Base-by-base conservation (phyloP, 2,797 vertebrate genomes). In the Orestias chungarensis region DNA sequence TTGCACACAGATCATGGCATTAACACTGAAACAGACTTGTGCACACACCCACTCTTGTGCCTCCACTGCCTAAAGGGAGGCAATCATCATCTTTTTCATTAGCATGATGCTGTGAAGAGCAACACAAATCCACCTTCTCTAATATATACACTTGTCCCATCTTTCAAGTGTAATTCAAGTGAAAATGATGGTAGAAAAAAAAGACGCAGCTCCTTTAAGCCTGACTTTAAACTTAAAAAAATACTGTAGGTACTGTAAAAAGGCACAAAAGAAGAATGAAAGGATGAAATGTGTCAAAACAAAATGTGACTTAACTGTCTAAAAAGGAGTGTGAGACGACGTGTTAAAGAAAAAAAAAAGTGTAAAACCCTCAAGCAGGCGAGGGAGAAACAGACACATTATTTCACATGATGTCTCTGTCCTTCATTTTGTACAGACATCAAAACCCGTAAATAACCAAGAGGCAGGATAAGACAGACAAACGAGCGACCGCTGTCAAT, bases 61-160 rank as follows among this genome's bases (percentile, higher is more conserved):
- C 78, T 87, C 73, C 75, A 71, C 74, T 29, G 88, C 88, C 84
- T 81, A 64, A 82, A 82, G 87, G 78, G 59, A 75, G 84, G 68
- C 44, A 71, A 86, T 86, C 73, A 89, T 91, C 84, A 91, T 89
- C 83, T 76, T 79, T 50, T 79, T 90, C 77, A 90, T 90, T 90
- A 91, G 79, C 82, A 91, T 88, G 87, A 81, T 49, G 82, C 83
- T 87, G 81, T 83, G 81, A 88, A 83, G 79, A 87, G 82, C 81
- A 71, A 80, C 82, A 74, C 70, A 82, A 49, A 74, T 76, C 74
- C 81, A 89, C 87, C 84, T 88, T 67, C 78, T 80, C 69, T 65
- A 69, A 55, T 66, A 67, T 33, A 47, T 69, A 71, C 79, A 79
- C 82, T 86, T 74, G 64, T 43, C 68, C 74, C 68, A 57, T 44